Evolutionary conservation across 2,888 invertebrate species (phyloP).

Genomic region (Plagodis pulveraria): DNA sequence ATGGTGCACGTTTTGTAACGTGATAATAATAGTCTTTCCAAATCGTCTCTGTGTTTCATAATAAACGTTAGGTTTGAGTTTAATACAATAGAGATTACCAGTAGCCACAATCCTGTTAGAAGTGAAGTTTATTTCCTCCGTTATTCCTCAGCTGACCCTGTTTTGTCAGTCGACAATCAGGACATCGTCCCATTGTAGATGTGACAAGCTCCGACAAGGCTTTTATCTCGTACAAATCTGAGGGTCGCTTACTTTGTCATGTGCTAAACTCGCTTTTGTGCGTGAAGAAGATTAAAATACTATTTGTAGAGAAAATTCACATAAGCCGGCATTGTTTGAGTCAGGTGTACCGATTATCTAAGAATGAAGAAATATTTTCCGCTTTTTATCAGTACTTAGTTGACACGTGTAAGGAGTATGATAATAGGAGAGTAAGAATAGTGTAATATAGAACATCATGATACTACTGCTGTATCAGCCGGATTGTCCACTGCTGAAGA

Average conservation of each 20-base stretch:
- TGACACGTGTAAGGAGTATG: too few species aligned
- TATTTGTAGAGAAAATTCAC: background rate
- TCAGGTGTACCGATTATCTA: too few species aligned
- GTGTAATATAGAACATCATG: too few species aligned
- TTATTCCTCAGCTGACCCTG: constrained; percentile 5
- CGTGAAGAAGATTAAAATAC: constrained; percentile 3
- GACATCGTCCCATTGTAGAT: constrained; percentile 10
- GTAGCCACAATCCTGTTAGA: background rate
- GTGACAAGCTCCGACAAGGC: constrained; percentile 34
- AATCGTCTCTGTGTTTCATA: too few species aligned
- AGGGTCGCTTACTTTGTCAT: constrained; percentile 12
- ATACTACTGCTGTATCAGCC: too few species aligned
- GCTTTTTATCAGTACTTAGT: too few species aligned
- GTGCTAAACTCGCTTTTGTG: constrained; percentile 16
- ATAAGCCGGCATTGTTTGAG: too few species aligned
- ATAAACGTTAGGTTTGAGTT: background rate
- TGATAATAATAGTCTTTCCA: too few species aligned
- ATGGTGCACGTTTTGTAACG: too few species aligned
- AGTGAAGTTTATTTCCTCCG: background rate
- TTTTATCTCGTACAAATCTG: constrained; percentile 20
- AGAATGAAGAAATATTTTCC: too few species aligned
- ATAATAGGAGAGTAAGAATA: too few species aligned
- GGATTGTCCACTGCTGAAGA: too few species aligned
- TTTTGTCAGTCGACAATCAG: constrained; percentile 6
- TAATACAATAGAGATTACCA: background rate